phyloP scores from a whole-genome alignment of 2,113 vertebrate genomes.

The Periophthalmus modestus region DNA sequence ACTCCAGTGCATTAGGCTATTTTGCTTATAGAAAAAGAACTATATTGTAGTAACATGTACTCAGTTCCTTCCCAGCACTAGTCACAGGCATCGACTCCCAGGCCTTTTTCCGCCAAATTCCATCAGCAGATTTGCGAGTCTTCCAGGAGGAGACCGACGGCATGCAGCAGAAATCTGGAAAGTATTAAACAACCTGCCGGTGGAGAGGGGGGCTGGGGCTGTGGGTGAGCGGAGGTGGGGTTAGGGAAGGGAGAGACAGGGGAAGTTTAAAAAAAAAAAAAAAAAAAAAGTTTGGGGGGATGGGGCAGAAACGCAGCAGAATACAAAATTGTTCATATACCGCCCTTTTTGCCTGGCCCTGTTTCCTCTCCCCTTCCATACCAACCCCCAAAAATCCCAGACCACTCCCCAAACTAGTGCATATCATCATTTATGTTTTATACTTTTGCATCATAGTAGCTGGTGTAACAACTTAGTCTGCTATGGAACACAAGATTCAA shows the following conservation, averaged over 20 bases:
- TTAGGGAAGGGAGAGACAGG: constrained; percentile 14
- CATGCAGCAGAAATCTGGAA: constrained; percentile 78
- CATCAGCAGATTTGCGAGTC: constrained; percentile 71
- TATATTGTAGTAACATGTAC: too few relatives aligned
- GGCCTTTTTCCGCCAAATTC: constrained; percentile 71
- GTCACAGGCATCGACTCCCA: constrained; percentile 50
- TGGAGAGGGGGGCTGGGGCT: constrained; percentile 31
- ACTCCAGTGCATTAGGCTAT: too few relatives aligned
- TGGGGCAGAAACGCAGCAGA: constrained; percentile 61
- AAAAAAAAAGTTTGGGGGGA: constrained; percentile 26
- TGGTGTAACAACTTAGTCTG: background rate
- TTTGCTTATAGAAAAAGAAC: too few relatives aligned
- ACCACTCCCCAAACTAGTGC: constrained; percentile 52
- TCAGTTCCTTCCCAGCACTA: too few relatives aligned
- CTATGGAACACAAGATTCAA: constrained; percentile 21
- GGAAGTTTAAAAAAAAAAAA: constrained; percentile 31
- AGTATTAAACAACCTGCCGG: constrained; percentile 82
- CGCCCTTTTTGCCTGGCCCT: constrained; percentile 56
- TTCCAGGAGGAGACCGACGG: constrained; percentile 69
- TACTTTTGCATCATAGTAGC: constrained; percentile 9
- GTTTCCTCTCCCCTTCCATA: constrained; percentile 39
- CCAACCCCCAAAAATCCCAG: constrained; percentile 25
- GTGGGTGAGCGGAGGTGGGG: constrained; percentile 6
- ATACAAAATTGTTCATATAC: constrained; percentile 70
- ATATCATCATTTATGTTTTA: constrained; percentile 38